Percentiles rank a stretch among this genome's conserved stretches.
These are phyloP conservation scores for Mythimna ferrago DNA, from an alignment of 2,888 invertebrate genomes.

Conservation along the genomic window DNA sequence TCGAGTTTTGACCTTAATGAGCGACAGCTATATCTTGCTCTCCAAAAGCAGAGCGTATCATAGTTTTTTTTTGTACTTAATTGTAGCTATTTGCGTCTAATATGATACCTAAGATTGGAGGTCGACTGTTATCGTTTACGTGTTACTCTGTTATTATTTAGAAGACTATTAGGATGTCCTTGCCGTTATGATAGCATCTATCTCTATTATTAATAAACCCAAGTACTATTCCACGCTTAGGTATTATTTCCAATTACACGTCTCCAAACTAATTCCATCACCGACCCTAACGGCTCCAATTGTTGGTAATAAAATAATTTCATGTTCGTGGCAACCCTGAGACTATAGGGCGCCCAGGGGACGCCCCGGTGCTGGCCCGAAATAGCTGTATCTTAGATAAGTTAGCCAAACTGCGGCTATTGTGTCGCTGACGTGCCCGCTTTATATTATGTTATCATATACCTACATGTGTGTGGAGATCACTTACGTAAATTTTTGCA, in stretches of 20 bases:
- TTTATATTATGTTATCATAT: slow-evolving; percentile 21
- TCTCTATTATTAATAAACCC: background rate
- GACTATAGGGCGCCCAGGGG: slow-evolving; percentile 36
- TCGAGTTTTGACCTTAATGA: background rate
- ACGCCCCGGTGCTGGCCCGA: slow-evolving; percentile 35
- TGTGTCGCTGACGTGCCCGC: slow-evolving; percentile 34
- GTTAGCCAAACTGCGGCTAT: slow-evolving; percentile 45
- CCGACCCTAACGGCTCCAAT: slow-evolving; percentile 5
- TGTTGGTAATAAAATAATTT: slow-evolving; percentile 32
- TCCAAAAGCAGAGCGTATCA: background rate
- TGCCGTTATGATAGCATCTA: no score
- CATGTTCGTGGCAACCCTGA: slow-evolving; percentile 36
- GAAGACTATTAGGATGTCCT: background rate
- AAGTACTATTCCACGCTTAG: no score
- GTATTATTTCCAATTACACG: background rate
- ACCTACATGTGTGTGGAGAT: background rate
- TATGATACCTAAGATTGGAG: no score
- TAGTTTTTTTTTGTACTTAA: background rate
- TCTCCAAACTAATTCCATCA: slow-evolving; percentile 4
- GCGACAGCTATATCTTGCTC: background rate
- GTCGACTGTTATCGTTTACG: background rate
- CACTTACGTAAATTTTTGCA: slow-evolving; percentile 3
- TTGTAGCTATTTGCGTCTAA: no score
- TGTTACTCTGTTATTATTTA: background rate
- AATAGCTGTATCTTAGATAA: slow-evolving; percentile 52